phyloP scores from a whole-genome alignment of 2,888 invertebrate species.

The Steinernema hermaphroditum region DNA sequence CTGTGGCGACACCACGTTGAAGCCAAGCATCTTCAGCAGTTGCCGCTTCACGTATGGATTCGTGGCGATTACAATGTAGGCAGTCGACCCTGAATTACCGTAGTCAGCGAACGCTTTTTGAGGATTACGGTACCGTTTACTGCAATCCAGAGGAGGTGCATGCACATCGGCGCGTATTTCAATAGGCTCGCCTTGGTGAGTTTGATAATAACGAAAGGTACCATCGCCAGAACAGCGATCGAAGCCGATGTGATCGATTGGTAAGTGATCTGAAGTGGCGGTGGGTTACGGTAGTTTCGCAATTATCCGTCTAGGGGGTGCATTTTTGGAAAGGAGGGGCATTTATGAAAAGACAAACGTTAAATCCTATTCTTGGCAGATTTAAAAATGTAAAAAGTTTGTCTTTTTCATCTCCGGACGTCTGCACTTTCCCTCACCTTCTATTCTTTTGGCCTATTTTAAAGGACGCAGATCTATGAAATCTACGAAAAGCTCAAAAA shows the following conservation, averaged over 20 bases:
- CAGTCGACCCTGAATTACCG: not conserved
- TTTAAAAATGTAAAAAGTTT: too few relatives aligned
- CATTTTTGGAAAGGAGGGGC: too few relatives aligned
- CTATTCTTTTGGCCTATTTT: too few relatives aligned
- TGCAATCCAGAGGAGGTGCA: slow-evolving; percentile 6
- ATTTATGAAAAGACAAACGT: too few relatives aligned
- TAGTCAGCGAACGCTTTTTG: not conserved
- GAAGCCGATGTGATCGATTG: not conserved
- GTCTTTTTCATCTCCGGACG: too few relatives aligned
- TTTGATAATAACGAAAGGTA: not conserved
- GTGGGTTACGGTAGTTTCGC: too few relatives aligned
- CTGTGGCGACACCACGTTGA: not conserved
- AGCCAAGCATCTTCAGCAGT: not conserved
- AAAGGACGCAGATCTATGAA: too few relatives aligned
- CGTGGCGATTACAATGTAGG: slow-evolving; percentile 12
- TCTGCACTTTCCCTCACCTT: too few relatives aligned
- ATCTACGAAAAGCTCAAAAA: too few relatives aligned
- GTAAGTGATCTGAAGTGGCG: not conserved
- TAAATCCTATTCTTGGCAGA: too few relatives aligned
- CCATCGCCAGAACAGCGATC: not conserved
- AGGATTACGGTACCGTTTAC: not conserved
- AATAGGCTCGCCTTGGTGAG: not conserved
- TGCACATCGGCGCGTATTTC: not conserved
- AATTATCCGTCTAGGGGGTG: too few relatives aligned
- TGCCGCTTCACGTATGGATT: slow-evolving; percentile 27